phyloP scores from a whole-genome alignment of 2,113 vertebrate species.

The Hippolais icterina region DNA sequence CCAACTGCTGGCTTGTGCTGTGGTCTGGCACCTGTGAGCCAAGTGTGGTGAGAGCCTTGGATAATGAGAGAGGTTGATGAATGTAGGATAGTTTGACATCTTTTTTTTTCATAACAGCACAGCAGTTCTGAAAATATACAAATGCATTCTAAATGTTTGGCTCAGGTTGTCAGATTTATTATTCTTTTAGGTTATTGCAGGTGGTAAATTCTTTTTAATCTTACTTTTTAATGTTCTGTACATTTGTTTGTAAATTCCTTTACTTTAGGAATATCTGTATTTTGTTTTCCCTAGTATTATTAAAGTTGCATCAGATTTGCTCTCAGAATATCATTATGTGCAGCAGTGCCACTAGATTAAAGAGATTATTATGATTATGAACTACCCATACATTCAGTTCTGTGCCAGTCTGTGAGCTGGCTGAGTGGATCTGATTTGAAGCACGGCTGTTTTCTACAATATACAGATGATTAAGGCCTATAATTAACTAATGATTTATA shows the following conservation, averaged over 20 bases:
- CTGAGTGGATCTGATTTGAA: neutral
- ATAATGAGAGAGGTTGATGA: neutral
- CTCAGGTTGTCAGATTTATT: neutral
- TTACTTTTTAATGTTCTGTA: neutral
- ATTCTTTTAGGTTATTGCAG: neutral
- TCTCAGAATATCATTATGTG: neutral
- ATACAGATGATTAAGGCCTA: neutral
- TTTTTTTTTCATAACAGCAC: neutral
- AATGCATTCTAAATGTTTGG: neutral
- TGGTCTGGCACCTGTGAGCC: conserved; percentile 28
- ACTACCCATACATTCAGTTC: neutral
- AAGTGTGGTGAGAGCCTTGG: neutral
- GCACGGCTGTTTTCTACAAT: neutral
- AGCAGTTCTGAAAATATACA: conserved; percentile 6
- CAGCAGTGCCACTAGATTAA: neutral
- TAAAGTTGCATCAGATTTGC: neutral
- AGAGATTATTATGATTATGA: neutral
- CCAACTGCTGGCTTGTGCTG: neutral
- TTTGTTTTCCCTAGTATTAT: neutral
- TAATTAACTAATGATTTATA: conserved; percentile 33
- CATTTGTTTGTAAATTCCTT: neutral
- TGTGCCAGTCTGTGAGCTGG: neutral
- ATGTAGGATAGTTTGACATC: neutral
- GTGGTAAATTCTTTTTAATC: neutral
- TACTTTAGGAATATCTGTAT: neutral